Base-by-base conservation (phyloP, 1,140 invertebrate genomes). In the Steinernema feltiae region DNA sequence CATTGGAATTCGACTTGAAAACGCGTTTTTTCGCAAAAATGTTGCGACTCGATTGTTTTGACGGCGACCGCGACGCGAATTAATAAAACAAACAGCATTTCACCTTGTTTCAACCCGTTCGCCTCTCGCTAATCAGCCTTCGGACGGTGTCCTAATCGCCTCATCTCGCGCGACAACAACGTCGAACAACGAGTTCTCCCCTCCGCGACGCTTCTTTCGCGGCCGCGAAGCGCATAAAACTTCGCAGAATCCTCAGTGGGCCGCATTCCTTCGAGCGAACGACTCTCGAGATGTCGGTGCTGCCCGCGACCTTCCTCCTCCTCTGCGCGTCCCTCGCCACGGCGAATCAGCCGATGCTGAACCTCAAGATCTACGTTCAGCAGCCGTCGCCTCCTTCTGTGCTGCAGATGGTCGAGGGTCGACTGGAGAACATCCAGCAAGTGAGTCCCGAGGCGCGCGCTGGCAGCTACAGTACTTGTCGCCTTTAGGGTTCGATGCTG, bases 401-500 rank as follows among this genome's bases (percentile, higher is more conserved):
- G n/a, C 48, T 73, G 35, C 78, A 80, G 48, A 32, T 80, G 32
- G 76, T 80, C 21, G 73, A 74, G 31, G 78, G 78, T 46, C 72
- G 63, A 31, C 53, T 80, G 0, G 32, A 78, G 48, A 41, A 77
- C 32, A 70, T 80, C 70, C 78, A 80, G 30, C 70, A 78, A 35
- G 78, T 80, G 48, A 41, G 74, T 74, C 7, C 17, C 24, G n/a
- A 48, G 53, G 72, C 24, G 70, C 30, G 30, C 30, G 74, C 70
- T 72, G 63, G 69, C 30, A 12, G 1, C 15, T 3, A 0, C 30
- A 21, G 24, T 32, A 29, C n/a, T n/a, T 31, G n/a, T 30, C 30
- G n/a, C 41, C 12, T 76, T 0, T 29, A 78, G 76, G 76, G 76
- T 29, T 80, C 78, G n/a, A 74, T 48, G 0, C 70, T 83, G 73